Conservation (phyloP, 2,888 invertebrate genomes). For the Diploptera punctata region DNA sequence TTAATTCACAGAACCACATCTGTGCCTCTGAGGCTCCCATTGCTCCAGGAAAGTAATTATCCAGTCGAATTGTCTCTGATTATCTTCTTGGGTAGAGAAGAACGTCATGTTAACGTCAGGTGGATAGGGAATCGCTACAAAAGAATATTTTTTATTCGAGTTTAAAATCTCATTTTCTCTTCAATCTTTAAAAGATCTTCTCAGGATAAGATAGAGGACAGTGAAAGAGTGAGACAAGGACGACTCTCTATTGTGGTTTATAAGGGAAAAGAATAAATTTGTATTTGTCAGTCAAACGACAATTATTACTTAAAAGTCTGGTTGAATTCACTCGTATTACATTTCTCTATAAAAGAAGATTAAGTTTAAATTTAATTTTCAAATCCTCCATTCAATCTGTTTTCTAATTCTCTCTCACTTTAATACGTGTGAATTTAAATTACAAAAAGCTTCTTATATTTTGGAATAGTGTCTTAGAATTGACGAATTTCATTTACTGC, state of each 20-base stretch:
- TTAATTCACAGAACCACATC: constrained; percentile 24
- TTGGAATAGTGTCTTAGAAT: no score
- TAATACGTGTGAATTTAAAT: no score
- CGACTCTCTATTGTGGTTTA: no score
- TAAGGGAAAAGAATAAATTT: neutral
- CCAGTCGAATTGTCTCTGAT: constrained; percentile 26
- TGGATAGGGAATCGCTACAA: neutral
- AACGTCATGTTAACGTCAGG: constrained; percentile 22
- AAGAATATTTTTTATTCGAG: constrained; percentile 24
- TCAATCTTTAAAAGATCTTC: constrained; percentile 6
- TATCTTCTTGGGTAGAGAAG: constrained; percentile 4
- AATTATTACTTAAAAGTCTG: constrained; percentile 12
- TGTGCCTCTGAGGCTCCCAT: neutral
- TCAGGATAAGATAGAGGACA: neutral
- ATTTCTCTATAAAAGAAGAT: neutral
- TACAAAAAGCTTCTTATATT: no score
- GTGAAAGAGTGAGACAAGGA: neutral
- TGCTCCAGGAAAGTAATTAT: constrained; percentile 24
- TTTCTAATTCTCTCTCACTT: no score
- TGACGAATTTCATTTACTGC: no score
- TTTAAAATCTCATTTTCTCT: constrained; percentile 29
- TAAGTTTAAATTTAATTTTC: constrained; percentile 6
- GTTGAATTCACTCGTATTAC: constrained; percentile 4
- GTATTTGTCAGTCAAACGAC: constrained; percentile 25
- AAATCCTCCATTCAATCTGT: no score